Percentiles rank a stretch among this genome's conserved stretches.
Conservation (phyloP, 2,113 vertebrate genomes). For the Hippolais icterina region DNA sequence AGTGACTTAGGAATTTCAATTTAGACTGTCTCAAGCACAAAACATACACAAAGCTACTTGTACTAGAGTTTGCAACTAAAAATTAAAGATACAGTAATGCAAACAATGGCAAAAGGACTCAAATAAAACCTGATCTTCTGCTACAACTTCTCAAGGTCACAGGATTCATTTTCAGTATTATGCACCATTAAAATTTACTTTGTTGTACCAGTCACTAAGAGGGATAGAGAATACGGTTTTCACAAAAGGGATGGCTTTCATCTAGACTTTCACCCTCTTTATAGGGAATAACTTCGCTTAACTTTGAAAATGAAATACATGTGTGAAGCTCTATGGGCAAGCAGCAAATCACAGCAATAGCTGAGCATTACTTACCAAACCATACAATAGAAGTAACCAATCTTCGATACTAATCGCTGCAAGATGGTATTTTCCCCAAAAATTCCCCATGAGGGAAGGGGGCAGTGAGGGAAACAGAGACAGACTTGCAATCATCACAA, state of each 20-base stretch:
- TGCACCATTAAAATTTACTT: constrained; percentile 62
- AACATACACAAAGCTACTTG: neutral
- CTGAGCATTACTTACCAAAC: constrained; percentile 23
- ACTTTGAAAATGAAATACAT: constrained; percentile 69
- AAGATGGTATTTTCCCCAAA: constrained; percentile 22
- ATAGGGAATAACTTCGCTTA: constrained; percentile 58
- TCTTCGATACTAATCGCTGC: constrained; percentile 48
- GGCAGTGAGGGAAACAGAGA: neutral
- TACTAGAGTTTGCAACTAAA: neutral
- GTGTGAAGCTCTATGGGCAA: constrained; percentile 47
- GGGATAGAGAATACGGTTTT: constrained; percentile 40
- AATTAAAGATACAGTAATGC: neutral
- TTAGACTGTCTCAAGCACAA: neutral
- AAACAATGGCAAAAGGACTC: constrained; percentile 26
- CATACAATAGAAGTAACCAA: constrained; percentile 39
- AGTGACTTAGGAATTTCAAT: neutral
- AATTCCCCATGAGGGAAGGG: neutral
- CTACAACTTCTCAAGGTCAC: constrained; percentile 41
- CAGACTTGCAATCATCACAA: neutral
- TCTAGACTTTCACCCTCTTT: constrained; percentile 61
- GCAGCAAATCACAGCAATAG: constrained; percentile 61
- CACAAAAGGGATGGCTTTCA: constrained; percentile 53
- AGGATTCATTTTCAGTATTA: constrained; percentile 57
- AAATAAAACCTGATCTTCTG: constrained; percentile 53
- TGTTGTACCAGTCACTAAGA: constrained; percentile 53